Evolutionary conservation across 2,797 vertebrate genomes (phyloP).

Genomic region (Heteromormyrus szaboi): DNA sequence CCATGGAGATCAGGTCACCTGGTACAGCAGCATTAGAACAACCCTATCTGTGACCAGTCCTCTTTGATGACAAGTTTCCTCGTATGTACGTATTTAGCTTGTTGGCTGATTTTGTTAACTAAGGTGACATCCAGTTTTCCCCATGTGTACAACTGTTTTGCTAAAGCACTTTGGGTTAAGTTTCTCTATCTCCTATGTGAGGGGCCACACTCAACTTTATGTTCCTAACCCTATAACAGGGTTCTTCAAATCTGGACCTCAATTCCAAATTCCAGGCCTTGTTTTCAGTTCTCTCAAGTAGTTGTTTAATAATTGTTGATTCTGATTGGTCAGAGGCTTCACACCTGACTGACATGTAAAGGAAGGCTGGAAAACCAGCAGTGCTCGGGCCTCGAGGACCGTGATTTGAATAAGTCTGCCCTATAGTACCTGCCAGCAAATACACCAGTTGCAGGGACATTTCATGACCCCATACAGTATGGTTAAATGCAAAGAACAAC

Average conservation of each 20-base stretch:
- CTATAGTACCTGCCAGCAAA: not conserved
- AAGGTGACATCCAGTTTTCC: not conserved
- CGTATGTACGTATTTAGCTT: not conserved
- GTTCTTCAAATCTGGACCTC: no score
- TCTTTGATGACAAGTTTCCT: not conserved
- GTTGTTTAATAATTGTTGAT: no score
- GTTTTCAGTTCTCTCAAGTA: no score
- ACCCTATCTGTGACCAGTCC: not conserved
- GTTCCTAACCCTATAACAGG: not conserved
- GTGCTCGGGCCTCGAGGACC: no score
- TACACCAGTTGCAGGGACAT: not conserved
- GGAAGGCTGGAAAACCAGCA: no score
- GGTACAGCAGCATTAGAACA: not conserved
- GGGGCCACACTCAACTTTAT: not conserved
- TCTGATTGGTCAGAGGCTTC: no score
- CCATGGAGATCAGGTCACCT: not conserved
- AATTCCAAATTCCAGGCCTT: no score
- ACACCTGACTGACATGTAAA: no score
- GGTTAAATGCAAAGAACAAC: not conserved
- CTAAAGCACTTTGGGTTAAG: not conserved
- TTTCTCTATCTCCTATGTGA: not conserved
- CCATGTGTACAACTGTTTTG: not conserved
- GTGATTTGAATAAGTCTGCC: not conserved
- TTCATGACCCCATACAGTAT: not conserved
- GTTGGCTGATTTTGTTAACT: not conserved